Evolutionary conservation across 2,888 invertebrate genomes (phyloP).

Genomic region (Caenorhabditis virilis): DNA sequence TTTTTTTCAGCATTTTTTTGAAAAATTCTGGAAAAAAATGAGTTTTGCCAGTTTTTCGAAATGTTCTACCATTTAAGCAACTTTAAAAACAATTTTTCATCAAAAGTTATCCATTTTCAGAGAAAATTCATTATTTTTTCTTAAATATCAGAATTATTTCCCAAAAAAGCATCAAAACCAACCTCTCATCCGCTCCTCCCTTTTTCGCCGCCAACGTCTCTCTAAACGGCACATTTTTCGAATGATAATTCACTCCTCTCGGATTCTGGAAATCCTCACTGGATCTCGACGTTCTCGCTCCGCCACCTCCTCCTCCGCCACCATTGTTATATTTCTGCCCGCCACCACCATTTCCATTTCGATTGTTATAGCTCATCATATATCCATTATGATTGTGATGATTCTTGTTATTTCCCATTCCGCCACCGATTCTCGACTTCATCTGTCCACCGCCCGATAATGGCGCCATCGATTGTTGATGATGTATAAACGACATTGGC

Average conservation of each 20-base stretch:
- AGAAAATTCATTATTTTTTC: no score
- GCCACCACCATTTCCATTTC: conserved; percentile 4
- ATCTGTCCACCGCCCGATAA: background rate
- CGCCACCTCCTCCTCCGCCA: background rate
- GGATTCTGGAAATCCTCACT: conserved; percentile 8
- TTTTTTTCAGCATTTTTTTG: no score
- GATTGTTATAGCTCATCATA: background rate
- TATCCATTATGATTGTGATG: background rate
- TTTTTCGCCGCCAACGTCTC: no score
- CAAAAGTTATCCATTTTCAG: no score
- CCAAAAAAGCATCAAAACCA: no score
- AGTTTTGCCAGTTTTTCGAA: no score
- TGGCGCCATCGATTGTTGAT: background rate
- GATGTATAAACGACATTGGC: background rate
- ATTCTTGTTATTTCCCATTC: background rate
- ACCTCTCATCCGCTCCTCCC: background rate
- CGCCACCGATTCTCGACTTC: background rate
- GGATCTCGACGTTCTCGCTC: conserved; percentile 3
- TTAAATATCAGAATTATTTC: no score
- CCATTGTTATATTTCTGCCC: background rate
- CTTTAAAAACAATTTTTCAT: no score
- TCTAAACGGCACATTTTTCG: no score
- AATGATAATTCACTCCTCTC: conserved; percentile 4
- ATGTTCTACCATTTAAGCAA: no score
- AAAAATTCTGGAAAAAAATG: no score